Evolutionary conservation across 2,888 invertebrate genomes (phyloP).

Genomic region (Lymantria monacha): DNA sequence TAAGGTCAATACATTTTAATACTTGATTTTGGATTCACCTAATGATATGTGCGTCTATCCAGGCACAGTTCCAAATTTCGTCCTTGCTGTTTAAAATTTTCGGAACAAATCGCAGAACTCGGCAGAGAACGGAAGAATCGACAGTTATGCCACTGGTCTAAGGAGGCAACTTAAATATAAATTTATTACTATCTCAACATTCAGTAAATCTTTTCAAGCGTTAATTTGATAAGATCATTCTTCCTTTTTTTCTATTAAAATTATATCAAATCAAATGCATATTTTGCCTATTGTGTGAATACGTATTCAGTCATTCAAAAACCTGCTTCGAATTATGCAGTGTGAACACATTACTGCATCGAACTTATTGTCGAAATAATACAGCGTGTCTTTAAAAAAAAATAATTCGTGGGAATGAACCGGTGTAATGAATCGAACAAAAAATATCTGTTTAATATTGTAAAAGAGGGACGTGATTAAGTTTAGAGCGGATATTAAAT

Average conservation of each 20-base stretch:
- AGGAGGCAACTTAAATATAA: too few relatives aligned
- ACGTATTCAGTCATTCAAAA: constrained; percentile 53
- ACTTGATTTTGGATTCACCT: too few relatives aligned
- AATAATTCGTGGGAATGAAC: constrained; percentile 71
- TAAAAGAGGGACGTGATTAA: constrained; percentile 68
- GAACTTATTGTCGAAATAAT: constrained; percentile 68
- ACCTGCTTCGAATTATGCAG: constrained; percentile 67
- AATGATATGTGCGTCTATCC: too few relatives aligned
- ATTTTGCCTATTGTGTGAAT: constrained; percentile 50
- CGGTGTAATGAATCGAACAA: constrained; percentile 68
- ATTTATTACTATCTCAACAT: too few relatives aligned
- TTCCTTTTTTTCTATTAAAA: constrained; percentile 28
- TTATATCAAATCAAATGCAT: constrained; percentile 55
- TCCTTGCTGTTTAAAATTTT: too few relatives aligned
- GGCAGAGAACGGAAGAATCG: too few relatives aligned
- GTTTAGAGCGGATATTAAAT: constrained; percentile 69
- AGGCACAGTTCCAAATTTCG: too few relatives aligned
- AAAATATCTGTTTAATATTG: constrained; percentile 68
- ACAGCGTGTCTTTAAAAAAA: constrained; percentile 51
- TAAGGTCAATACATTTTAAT: too few relatives aligned
- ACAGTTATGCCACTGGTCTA: too few relatives aligned
- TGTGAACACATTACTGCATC: constrained; percentile 76
- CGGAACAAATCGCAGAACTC: too few relatives aligned
- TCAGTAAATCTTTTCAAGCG: background rate
- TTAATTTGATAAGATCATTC: background rate